Conservation (phyloP, 2,797 vertebrate species). For the Acanthopagrus latus region DNA sequence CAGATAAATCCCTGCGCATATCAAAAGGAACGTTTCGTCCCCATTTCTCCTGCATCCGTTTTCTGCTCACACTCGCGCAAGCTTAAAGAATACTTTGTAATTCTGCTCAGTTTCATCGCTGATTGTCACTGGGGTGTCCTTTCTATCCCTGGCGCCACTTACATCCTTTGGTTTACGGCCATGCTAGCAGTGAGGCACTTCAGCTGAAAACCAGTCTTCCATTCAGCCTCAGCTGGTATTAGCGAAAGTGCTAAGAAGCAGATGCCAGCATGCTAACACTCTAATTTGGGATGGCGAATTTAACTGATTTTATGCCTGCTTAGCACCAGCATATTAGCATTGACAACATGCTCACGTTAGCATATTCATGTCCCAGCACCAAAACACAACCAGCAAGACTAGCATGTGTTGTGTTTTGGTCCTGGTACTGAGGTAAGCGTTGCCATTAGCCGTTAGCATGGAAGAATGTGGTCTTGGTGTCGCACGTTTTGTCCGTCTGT, state of each 20-base stretch:
- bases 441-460: background rate
- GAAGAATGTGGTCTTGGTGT: background rate
- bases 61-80: slow-evolving; percentile 9
- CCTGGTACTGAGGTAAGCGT: no score
- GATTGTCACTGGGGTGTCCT: slow-evolving; percentile 3
- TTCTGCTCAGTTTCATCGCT: slow-evolving; percentile 12
- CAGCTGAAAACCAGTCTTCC: background rate
- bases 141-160: background rate
- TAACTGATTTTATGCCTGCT: background rate
- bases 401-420: no score
- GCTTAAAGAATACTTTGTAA: slow-evolving; percentile 13
- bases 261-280: background rate
- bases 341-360: no score
- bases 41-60: slow-evolving; percentile 28
- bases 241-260: background rate
- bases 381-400: no score
- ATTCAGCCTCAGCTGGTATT: background rate
- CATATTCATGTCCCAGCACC: background rate
- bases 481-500: slow-evolving; percentile 1
- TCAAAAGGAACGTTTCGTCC: slow-evolving; percentile 40
- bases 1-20: slow-evolving; percentile 27
- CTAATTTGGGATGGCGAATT: background rate
- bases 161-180: slow-evolving; percentile 1
- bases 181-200: no score
- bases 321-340: background rate